phyloP scores from a whole-genome alignment of 2,888 invertebrate genomes.

The Eilema sororculum region DNA sequence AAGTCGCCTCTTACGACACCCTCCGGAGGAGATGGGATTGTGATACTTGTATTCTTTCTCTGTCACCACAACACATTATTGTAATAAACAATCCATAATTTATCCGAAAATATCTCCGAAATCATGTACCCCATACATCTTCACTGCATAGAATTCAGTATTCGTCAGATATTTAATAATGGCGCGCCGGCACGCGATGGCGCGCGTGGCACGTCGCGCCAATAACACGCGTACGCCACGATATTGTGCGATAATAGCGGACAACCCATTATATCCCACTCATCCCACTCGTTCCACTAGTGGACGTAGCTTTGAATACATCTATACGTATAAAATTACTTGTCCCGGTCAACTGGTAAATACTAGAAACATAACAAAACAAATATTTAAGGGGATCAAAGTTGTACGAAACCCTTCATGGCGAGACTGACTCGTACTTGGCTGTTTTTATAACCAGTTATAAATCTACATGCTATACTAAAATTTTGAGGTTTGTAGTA shows the following conservation, averaged over 20 bases:
- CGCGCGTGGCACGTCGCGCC: conserved; percentile 28
- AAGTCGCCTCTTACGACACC: too few relatives aligned
- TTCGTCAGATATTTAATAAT: conserved; percentile 55
- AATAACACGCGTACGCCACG: conserved; percentile 10
- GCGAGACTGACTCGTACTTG: too few relatives aligned
- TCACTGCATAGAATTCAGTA: conserved; percentile 38
- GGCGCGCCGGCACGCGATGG: conserved; percentile 20
- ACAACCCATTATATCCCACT: background rate
- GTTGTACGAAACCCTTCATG: too few relatives aligned
- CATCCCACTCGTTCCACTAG: background rate
- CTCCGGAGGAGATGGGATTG: too few relatives aligned
- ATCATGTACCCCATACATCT: conserved; percentile 20
- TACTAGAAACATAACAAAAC: too few relatives aligned
- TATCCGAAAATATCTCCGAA: conserved; percentile 24
- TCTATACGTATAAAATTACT: background rate
- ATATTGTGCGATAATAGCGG: conserved; percentile 1
- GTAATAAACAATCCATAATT: too few relatives aligned
- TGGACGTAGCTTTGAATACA: background rate
- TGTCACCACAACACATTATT: background rate
- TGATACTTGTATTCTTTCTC: too few relatives aligned
- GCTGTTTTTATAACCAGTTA: too few relatives aligned
- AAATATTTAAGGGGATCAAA: too few relatives aligned
- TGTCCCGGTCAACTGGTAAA: too few relatives aligned
- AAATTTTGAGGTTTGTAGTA: too few relatives aligned
- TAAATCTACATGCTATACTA: too few relatives aligned